Evolutionary conservation across 2,888 invertebrate species (phyloP), one percentile per base, ranked within the genome.

Genomic region (Bellardia bayeri): DNA sequence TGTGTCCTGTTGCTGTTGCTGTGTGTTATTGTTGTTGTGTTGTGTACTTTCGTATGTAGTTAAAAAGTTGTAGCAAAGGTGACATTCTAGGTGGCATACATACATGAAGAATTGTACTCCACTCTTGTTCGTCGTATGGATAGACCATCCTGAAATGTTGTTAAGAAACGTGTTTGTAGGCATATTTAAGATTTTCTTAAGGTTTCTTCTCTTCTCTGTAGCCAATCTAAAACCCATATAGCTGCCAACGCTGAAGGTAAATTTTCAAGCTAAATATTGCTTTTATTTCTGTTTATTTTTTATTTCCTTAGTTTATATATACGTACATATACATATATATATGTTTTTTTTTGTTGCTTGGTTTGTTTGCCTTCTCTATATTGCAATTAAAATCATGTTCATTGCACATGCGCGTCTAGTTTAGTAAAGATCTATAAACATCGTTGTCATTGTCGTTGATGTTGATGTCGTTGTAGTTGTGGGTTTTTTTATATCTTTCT

Each of bases 381-480:
- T 85, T 89, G 90, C 90, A 90, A 90, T 90, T 90, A 90, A 90
- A 90, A 90, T 88, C 90, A 90, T 90, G 90, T 90, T 88, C 89
- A 85, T 69, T 88, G 89, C 89, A 86, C 89, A 89, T 86, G 88
- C 86, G 88, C 89, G 86, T 85, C 87, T 87, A 85, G 84, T 87
- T 87, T 49, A 74, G 86, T 74, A 61, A 86, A 85, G 85, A 84
- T 85, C 82, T 82, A 86, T 68, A 84, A 54, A 85, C 88, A 85
- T 86, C 68, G 71, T 81, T 66, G 81, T 61, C 75, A 68, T 71
- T 87, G 83, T 78, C 45, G 63, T 76, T 80, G 66, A 51, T 68
- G 68, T 79, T 82, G 40, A 63, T 51, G 63, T 76, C 76, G 66
- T 45, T 68, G 68, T 79, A 79, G 40, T 68, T 51, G 68, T 30